Evolutionary conservation across 2,888 invertebrate genomes (phyloP).

Genomic region (Amphipyra tragopoginis): DNA sequence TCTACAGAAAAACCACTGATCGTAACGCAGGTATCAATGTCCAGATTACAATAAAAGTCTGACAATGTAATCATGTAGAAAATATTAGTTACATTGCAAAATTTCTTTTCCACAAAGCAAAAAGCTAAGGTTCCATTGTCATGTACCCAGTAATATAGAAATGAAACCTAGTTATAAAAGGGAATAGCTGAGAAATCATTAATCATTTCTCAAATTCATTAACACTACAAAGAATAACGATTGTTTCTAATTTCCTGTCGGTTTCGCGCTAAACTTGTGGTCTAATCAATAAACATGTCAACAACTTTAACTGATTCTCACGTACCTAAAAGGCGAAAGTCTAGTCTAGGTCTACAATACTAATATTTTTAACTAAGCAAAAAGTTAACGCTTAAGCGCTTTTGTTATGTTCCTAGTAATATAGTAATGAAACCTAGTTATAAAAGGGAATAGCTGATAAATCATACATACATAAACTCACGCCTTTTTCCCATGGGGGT

Average conservation of each 20-base stretch:
- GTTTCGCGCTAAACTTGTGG: too few species aligned
- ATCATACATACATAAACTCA: too few species aligned
- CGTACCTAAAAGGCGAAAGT: constrained; percentile 69
- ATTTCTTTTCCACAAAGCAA: neutral
- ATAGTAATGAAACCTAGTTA: constrained; percentile 1
- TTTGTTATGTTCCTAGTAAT: neutral
- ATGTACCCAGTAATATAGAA: too few species aligned
- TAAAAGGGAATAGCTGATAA: too few species aligned
- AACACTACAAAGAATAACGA: too few species aligned
- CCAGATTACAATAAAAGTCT: neutral
- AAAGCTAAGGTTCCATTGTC: neutral
- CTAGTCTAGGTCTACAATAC: constrained; percentile 51
- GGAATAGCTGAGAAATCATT: too few species aligned
- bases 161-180: too few species aligned
- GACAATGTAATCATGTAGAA: neutral
- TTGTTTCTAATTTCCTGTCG: too few species aligned
- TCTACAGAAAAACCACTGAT: too few species aligned
- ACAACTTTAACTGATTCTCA: constrained; percentile 53
- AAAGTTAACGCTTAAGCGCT: neutral
- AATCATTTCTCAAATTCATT: too few species aligned
- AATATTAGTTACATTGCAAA: neutral
- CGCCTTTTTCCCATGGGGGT: too few species aligned
- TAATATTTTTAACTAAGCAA: too few species aligned
- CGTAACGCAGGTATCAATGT: neutral
- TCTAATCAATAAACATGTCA: neutral